Conservation (phyloP, 2,888 invertebrate species). For the Nomada lathburiana region DNA sequence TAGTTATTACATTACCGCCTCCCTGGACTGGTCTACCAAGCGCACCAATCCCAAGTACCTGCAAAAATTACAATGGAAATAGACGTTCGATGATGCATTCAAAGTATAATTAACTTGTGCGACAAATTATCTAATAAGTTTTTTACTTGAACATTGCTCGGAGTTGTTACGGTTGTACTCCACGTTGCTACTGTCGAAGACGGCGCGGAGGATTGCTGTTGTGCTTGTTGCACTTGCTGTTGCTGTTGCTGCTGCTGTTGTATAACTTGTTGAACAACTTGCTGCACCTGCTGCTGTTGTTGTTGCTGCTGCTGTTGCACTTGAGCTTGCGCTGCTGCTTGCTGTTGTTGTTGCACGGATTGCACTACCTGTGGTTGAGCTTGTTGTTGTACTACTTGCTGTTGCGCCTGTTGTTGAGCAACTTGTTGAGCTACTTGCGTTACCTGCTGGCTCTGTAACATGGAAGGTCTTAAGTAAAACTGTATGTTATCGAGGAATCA, state of each 20-base stretch:
- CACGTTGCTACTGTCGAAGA: conserved; percentile 81
- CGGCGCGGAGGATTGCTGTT: conserved; percentile 83
- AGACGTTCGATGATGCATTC: background rate
- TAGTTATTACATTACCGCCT: conserved; percentile 79
- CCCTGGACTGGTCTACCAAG: conserved; percentile 76
- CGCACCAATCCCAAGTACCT: conserved; percentile 81
- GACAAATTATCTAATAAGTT: background rate
- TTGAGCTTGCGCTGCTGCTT: conserved; percentile 77
- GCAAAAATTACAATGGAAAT: background rate
- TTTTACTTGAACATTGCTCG: conserved; percentile 82
- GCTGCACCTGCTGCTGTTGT: conserved; percentile 76
- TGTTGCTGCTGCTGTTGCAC: conserved; percentile 74
- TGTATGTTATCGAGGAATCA: background rate
- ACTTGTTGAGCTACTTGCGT: conserved; percentile 77
- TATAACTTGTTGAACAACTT: conserved; percentile 74
- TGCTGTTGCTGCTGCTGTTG: conserved; percentile 73
- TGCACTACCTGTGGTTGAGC: conserved; percentile 75
- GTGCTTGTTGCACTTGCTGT: conserved; percentile 76
- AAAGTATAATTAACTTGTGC: background rate
- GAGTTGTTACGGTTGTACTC: conserved; percentile 81
- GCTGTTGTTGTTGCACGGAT: conserved; percentile 75
- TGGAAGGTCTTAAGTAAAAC: conserved; percentile 21
- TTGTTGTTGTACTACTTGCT: conserved; percentile 78
- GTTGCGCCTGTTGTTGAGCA: conserved; percentile 74
- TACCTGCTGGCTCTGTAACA: conserved; percentile 79